Base-by-base conservation (phyloP, 2,113 vertebrate species). In the Sciurus niger region DNA sequence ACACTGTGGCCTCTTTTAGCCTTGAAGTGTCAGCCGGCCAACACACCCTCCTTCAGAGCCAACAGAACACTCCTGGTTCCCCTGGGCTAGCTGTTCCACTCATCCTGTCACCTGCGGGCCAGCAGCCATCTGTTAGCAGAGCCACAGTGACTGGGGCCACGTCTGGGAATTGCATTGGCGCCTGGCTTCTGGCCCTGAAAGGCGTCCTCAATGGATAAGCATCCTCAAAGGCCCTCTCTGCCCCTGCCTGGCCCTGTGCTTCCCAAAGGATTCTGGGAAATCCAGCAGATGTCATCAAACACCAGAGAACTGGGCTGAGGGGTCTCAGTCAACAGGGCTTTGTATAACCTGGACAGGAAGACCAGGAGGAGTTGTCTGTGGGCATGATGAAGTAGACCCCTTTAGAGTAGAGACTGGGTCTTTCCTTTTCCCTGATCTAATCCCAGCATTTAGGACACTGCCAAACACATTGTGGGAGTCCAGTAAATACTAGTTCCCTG, bases 191-290 rank as follows among this genome's bases (percentile, higher is more conserved):
- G 87, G 46, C 48, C 51, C 22, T 79, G 76, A n/a, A 76, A 84
- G 82, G 20, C 53, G 90, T 60, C n/a, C 60, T 92, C 68, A 89
- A 78, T 65, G 40, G 65, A 58, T 48, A 6, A 67, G 22, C 11
- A 37, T 43, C 51, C 58, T 90, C 58, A 55, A 77, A 63, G 78
- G 16, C 8, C 10, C 18, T 34, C 12, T 74, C 82, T 55, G 88
- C 70, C 55, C 68, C 28, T n/a, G 46, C 67, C 55, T 95, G 87
- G 87, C 55, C 30, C 20, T 37, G 25, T 73, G 34, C 37, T 78
- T 92, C 40, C 78, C 63, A 82, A 78, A 46, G 40, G 60, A 93
- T 86, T 85, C 37, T 87, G 46, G 87, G 40, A 89, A 93, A 67
- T 14, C 30, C 53, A 91, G 40, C 0, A 58, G 83, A 12, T 77